Base-by-base conservation (phyloP, 2,113 vertebrate genomes). In the Tragulus kanchil region DNA sequence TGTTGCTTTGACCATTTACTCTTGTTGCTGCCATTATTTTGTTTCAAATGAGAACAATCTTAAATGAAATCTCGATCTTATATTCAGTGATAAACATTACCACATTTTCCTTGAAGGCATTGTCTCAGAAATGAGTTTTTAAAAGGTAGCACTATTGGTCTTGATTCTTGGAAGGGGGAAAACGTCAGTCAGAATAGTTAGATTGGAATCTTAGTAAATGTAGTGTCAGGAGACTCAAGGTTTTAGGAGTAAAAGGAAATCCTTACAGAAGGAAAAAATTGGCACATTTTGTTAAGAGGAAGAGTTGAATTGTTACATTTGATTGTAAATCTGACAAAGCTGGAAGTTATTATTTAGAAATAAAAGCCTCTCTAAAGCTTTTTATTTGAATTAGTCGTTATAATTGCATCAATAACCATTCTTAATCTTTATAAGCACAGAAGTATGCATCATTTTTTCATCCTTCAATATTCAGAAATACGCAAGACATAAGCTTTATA, bases 251-350 rank as follows among this genome's bases (percentile, higher is more conserved):
- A 92, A 81, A 94, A 75, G 82, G 61, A 94, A 95, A 96, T 97
- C 79, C 95, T 88, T 91, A 73, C 56, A 62, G 16, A 96, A 94
- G 94, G 94, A 75, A 96, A 95, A 87, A 97, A 97, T 81, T 86
- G 16, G 62, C 4, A 1, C 91, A 88, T 97, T 94, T 92, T 82
- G 93, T 91, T 97, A 85, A 93, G 90, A 0, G 0, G 56, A 75
- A 90, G 42, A 67, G 10, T 96, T 79, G 81, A 98, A 96, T 83
- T 97, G 85, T 95, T 96, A 52, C 54, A 88, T 96, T 85, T 97
- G 95, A 85, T 28, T 88, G 64, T 45, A 81, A 90, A 81, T 91
- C 61, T 97, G 96, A 94, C 98, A 97, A 84, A 28, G 82, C 61
- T 84, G 67, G 71, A 82, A 95, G 45, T 19, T 36, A 21, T 73